Evolutionary conservation across 23 tunicate genomes (phyloP).

Genomic region (Pegea sp.): DNA sequence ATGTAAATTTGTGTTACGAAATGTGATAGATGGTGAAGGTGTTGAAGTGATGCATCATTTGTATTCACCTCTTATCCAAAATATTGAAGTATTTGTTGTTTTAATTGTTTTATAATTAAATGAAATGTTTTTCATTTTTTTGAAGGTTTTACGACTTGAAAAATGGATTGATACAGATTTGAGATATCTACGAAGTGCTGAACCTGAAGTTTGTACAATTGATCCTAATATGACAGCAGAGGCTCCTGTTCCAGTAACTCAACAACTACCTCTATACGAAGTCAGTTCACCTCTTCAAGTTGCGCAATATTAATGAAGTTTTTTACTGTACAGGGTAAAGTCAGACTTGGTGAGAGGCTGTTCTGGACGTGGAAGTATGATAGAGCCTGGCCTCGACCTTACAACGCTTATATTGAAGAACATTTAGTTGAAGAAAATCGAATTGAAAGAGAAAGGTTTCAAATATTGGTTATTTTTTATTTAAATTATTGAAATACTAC

Average conservation of each 20-base stretch:
- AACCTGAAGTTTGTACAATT: conserved; percentile 26
- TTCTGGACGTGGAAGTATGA: conserved; percentile 39
- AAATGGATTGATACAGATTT: conserved; percentile 91
- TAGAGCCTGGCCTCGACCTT: conserved; percentile 61
- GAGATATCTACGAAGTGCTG: conserved; percentile 53
- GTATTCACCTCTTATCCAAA: conserved; percentile 31
- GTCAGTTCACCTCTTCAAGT: too few relatives aligned
- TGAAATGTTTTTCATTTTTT: too few relatives aligned
- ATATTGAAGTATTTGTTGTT: conserved; percentile 26
- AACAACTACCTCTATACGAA: conserved; percentile 35
- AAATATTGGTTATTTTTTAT: neutral
- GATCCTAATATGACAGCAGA: conserved; percentile 55
- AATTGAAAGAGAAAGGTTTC: conserved; percentile 11
- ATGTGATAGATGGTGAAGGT: conserved; percentile 66
- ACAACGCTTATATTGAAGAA: conserved; percentile 50
- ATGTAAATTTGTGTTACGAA: conserved; percentile 58
- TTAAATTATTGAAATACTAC: too few relatives aligned
- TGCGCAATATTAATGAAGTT: too few relatives aligned
- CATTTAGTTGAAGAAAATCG: conserved; percentile 49
- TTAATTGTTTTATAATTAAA: neutral
- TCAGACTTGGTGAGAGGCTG: conserved; percentile 8
- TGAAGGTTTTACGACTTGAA: conserved; percentile 52
- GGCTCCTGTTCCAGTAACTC: conserved; percentile 41
- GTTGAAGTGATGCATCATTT: conserved; percentile 44
- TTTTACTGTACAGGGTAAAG: conserved; percentile 18